Evolutionary conservation across 2,888 invertebrate genomes (phyloP), one percentile per base, ranked within the genome.

Genomic region (Agriopis aurantiaria): DNA sequence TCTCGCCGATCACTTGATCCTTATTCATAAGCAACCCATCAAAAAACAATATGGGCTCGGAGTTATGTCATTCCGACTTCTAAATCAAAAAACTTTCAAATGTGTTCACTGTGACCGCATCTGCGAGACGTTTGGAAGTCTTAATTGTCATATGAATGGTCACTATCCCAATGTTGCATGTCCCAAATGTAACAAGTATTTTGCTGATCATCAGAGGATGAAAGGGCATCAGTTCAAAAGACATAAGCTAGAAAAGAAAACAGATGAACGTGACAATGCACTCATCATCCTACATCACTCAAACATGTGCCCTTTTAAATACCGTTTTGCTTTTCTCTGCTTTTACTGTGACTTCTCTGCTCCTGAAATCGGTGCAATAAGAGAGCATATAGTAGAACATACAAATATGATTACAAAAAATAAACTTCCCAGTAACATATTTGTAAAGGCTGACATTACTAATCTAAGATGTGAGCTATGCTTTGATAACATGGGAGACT

Each of bases 391-490:
- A 3, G n/a, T 8, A 45, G 45, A 45, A 17, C 45, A 58, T 33
- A 17, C 4, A 45, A 17, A 45, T 23, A 17, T 11, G 10, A 11
- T 17, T 8, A 2, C 4, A 58, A 58, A 14, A 23, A 58, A 45
- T 45, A 17, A 45, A 45, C 23, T 58, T 10, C 57, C 0, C n/a
- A 58, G 59, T 40, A 40, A 43, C 40, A 11, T 43, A 23, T 45
- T 65, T 10, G n/a, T 65, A 9, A 66, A 66, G 14, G 66, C 49
- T 23, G 66, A 66, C n/a, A 17, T 66, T 6, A 66, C 60, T 14
- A 55, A 48, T 49, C 17, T 66, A 5, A 66, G 10, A 60, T 66
- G 66, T 49, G 55, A 60, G 23, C 46, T 66, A 14, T 66, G 66
- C 23, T 14, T 8, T 41, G 12, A 17, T 23, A 9, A 55, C 7